phyloP scores from a whole-genome alignment of 2,113 vertebrate genomes.

The Platysternon megacephalum region DNA sequence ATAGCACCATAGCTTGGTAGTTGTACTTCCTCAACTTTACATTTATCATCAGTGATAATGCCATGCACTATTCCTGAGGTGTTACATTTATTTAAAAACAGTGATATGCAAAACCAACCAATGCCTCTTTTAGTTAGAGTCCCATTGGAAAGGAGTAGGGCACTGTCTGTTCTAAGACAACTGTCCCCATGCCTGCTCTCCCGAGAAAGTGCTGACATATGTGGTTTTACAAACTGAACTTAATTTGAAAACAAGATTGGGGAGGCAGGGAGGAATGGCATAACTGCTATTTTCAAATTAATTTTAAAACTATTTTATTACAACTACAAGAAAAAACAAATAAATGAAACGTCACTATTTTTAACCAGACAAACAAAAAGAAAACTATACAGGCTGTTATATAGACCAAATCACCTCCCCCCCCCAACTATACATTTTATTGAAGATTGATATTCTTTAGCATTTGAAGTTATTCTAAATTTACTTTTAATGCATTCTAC shows the following conservation, averaged over 20 bases:
- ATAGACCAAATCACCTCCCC: not conserved
- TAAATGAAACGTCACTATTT: not conserved
- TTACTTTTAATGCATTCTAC: not conserved
- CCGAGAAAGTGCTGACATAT: not conserved
- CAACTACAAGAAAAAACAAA: not conserved
- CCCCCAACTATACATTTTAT: not conserved
- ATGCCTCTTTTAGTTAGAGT: not conserved
- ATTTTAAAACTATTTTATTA: not conserved
- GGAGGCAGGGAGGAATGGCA: not conserved
- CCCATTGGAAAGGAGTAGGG: fast-evolving
- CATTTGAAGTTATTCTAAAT: not conserved
- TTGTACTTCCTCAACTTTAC: no score
- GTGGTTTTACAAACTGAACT: not conserved
- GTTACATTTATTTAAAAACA: not conserved
- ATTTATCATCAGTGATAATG: no score
- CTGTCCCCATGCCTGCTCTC: fast-evolving
- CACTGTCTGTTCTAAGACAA: not conserved
- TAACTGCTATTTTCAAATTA: not conserved
- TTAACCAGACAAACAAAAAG: not conserved
- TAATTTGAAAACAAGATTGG: not conserved
- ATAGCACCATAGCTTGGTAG: no score
- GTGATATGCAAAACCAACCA: not conserved
- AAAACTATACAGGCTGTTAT: not conserved
- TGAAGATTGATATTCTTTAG: not conserved
- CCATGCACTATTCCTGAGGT: not conserved